Base-by-base conservation (phyloP, 2,797 vertebrate species). In the Falco naumanni region DNA sequence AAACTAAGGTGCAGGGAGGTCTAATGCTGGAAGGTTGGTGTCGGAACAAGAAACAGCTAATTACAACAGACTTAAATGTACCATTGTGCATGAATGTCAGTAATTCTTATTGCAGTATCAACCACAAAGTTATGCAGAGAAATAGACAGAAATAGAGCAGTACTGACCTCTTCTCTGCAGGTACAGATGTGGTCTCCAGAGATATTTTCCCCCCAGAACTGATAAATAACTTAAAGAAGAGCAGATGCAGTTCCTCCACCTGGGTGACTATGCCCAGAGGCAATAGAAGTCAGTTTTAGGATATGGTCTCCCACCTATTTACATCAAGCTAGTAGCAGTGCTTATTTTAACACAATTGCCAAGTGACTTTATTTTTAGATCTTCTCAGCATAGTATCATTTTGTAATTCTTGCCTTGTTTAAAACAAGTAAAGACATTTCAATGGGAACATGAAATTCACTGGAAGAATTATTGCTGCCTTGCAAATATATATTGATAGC, bases 261-360 rank as follows among this genome's bases (percentile, higher is more conserved):
- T 90, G 39, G 14, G 6, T 77, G 50, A 83, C 84, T 92, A 51
- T 69, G 50, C 61, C 76, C 66, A 43, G 83, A 91, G 54, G 85
- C 69, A 84, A 25, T 8, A 72, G 69, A 91, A 84, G 61, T 50
- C 3, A 84, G 71, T 86, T 92, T 91, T 95, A 90, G 83, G 79
- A 41, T 71, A 76, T 29, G 3, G 10, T 81, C 95, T 70, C 69
- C 75, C 16, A 86, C 45, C 63, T 96, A 60, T 94, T 92, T 94
- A 84, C 89, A 80, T 87, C 65, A 89, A 80, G 33, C 16, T 81
- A 41, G 59, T 75, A 75, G 65, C 45, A 90, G 51, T 65, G 34
- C 47, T 93, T 89, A 94, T 96, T 97, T 93, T 90, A 80, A 72
- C 60, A 86, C 72, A 61, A 57, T 74, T 92, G 53, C 24, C 76